These are phyloP conservation scores for Polyploca ridens DNA, from an alignment of 2,888 invertebrate species.

Conservation along the genomic window DNA sequence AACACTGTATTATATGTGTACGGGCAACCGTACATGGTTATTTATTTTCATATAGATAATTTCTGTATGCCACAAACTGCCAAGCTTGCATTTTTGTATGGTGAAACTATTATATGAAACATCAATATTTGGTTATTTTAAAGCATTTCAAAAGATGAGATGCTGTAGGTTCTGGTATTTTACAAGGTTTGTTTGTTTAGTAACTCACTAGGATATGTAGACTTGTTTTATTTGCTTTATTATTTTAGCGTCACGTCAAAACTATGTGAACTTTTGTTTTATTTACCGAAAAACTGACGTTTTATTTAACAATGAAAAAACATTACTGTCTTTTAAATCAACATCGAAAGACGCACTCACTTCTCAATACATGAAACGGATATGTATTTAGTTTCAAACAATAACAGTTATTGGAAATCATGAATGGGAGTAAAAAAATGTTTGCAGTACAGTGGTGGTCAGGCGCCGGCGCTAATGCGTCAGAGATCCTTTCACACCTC, in stretches of 20 bases:
- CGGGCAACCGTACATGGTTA: too few relatives aligned
- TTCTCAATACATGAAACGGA: constrained; percentile 8
- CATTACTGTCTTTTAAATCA: not conserved
- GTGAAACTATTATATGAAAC: too few relatives aligned
- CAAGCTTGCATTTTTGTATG: too few relatives aligned
- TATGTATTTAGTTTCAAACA: constrained; percentile 10
- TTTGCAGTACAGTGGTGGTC: not conserved
- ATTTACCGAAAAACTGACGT: not conserved
- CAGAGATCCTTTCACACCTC: constrained; percentile 1
- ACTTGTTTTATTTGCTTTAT: too few relatives aligned
- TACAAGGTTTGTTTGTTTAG: too few relatives aligned
- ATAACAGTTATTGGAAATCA: constrained; percentile 19
- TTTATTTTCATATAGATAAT: too few relatives aligned
- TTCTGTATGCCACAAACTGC: too few relatives aligned
- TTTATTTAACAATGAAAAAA: not conserved
- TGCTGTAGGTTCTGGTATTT: too few relatives aligned
- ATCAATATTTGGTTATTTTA: too few relatives aligned
- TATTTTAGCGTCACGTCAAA: not conserved
- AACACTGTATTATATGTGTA: too few relatives aligned
- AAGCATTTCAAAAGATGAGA: too few relatives aligned
- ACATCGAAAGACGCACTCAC: not conserved
- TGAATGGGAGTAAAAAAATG: constrained; percentile 15
- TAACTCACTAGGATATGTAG: too few relatives aligned
- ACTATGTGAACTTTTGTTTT: not conserved
- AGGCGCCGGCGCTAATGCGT: not conserved